phyloP scores from a whole-genome alignment of 2,888 invertebrate genomes.

The Agrotis clavis region DNA sequence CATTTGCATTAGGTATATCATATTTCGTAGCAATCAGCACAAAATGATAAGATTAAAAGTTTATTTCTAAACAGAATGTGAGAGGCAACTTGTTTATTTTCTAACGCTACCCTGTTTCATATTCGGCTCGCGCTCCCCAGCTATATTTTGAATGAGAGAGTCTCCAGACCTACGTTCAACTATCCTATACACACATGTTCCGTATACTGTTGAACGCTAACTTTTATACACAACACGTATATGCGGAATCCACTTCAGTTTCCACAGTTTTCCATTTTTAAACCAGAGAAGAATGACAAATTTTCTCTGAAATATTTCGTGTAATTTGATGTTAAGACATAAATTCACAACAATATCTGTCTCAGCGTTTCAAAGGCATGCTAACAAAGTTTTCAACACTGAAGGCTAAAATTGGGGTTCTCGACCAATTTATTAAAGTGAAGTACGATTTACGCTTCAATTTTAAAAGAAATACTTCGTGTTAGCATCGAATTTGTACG shows the following conservation, averaged over 20 bases:
- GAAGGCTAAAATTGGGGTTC: constrained; percentile 56
- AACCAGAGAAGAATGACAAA: constrained; percentile 54
- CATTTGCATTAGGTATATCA: constrained; percentile 14
- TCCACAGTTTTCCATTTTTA: constrained; percentile 59
- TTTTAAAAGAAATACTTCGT: constrained; percentile 64
- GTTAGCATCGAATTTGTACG: constrained; percentile 55
- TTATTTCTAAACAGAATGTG: constrained; percentile 28
- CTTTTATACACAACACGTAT: constrained; percentile 52
- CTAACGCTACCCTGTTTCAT: constrained; percentile 83
- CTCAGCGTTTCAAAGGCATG: constrained; percentile 61
- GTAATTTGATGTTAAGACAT: constrained; percentile 58
- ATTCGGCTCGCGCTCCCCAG: constrained; percentile 81
- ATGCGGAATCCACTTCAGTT: constrained; percentile 46
- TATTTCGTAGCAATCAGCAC: constrained; percentile 25
- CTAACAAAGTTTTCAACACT: constrained; percentile 66
- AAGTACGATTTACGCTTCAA: constrained; percentile 58
- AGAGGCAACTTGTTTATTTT: constrained; percentile 68
- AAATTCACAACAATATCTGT: constrained; percentile 67
- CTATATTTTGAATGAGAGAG: constrained; percentile 86
- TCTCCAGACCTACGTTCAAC: constrained; percentile 81
- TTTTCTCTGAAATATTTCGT: constrained; percentile 45
- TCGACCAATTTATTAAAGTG: constrained; percentile 64
- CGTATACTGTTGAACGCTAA: constrained; percentile 65
- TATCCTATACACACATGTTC: constrained; percentile 75
- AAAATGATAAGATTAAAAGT: constrained; percentile 37